Base-by-base conservation (phyloP, 1,140 invertebrate species). In the Caenorhabditis briggsae region DNA sequence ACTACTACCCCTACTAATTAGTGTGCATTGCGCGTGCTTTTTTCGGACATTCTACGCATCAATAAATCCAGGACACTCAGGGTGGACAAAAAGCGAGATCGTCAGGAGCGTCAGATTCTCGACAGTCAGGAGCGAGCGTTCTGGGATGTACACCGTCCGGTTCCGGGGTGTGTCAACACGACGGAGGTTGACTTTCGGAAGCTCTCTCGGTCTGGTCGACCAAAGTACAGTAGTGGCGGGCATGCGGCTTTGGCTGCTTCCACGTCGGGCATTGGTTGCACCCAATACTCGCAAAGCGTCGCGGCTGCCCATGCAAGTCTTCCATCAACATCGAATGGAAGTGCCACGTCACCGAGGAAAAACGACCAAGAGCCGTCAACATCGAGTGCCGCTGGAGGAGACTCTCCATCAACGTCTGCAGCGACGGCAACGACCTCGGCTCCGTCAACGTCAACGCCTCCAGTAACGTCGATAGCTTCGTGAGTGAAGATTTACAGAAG, bases 101-200 rank as follows among this genome's bases (percentile, higher is more conserved):
- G 99, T 92, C 93, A 98, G 88, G 98, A 99, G 93, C 94, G 98
- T 70, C 99, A 99, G 93, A 97, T 99, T 50, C 93, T 99, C 25
- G 98, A 99, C 93, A 98, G 97, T 91, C 98, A 99, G 93, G 98
- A 99, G 93, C 94, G 98, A 91, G 98, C 97, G 0, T 99, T 99
- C 93, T 99, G 98, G 98, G 98, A 99, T 93, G 97, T 99, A 0
- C 97, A 99, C 93, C 94, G 98, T 91, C 98, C 98, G 46, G 97
- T 98, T 95, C 98, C 98, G 55, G 97, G 97, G 33, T 98, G 96
- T 93, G 97, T 99, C 5, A 99, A 99, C 93, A 99, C 98, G 11
- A 99, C 97, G 1, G 98, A 99, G 93, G 94, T 92, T 16, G 91
- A 92, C 83, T 92, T 92, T 65, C 91, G 92, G 43, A 99, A 99